These are phyloP conservation scores for Callocephalon fimbriatum DNA, from an alignment of 2,113 vertebrate species.

Conservation along the genomic window DNA sequence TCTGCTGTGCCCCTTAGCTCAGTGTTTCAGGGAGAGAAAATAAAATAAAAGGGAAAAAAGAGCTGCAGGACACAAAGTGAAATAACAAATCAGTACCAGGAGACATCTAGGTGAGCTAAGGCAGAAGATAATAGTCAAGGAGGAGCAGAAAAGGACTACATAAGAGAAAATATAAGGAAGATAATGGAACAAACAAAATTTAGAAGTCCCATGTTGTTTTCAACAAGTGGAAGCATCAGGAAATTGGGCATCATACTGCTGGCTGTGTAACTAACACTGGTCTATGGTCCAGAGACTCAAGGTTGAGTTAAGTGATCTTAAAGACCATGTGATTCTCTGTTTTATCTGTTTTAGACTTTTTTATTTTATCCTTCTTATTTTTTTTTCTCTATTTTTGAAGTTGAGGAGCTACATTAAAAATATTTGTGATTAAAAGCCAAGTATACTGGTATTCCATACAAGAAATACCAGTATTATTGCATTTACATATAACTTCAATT, in stretches of 20 bases:
- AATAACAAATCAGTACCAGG: background rate
- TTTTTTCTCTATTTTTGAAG: background rate
- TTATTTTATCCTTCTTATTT: background rate
- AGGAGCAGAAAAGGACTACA: background rate
- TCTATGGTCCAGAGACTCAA: rapidly evolving
- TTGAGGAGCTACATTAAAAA: background rate
- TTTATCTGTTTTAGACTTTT: background rate
- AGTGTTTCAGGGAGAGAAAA: background rate
- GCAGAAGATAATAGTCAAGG: background rate
- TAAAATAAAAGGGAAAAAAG: background rate
- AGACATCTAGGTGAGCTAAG: background rate
- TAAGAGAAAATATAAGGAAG: background rate
- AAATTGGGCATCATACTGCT: background rate
- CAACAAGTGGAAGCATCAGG: background rate
- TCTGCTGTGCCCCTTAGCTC: background rate
- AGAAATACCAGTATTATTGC: conserved; percentile 33
- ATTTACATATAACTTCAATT: conserved; percentile 23
- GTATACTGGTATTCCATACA: background rate
- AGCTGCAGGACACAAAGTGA: background rate
- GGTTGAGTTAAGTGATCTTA: background rate
- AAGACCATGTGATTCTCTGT: rapidly evolving
- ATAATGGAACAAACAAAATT: background rate
- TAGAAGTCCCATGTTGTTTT: background rate
- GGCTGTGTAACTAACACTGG: background rate
- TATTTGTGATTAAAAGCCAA: background rate